Conservation (phyloP, 2,888 invertebrate genomes). For the Octonoba sinensis region DNA sequence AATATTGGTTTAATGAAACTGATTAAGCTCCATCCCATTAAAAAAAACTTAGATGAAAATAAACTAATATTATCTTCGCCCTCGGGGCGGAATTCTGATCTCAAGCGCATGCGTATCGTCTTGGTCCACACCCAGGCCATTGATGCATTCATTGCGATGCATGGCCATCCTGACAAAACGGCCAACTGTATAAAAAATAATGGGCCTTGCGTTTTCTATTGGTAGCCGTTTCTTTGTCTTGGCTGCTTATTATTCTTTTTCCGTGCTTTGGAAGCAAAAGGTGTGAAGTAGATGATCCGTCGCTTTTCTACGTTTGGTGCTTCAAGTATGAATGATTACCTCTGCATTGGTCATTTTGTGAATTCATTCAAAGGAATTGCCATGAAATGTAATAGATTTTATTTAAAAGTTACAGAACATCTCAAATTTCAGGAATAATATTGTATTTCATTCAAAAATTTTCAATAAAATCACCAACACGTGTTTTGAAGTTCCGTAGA, state of each 20-base stretch:
- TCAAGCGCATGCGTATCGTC: conserved; percentile 36
- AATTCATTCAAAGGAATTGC: too few relatives aligned
- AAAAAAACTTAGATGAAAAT: conserved; percentile 11
- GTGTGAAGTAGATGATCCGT: conserved; percentile 33
- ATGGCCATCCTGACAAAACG: conserved; percentile 21
- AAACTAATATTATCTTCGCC: conserved; percentile 5
- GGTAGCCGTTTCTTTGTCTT: conserved; percentile 43
- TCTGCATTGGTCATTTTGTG: too few relatives aligned
- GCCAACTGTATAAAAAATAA: conserved; percentile 15
- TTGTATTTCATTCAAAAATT: too few relatives aligned
- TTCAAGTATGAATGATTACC: too few relatives aligned
- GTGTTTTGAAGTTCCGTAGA: too few relatives aligned
- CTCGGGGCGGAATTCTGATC: conserved; percentile 1
- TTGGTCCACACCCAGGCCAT: conserved; percentile 54
- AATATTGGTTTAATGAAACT: too few relatives aligned
- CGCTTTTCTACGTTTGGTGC: too few relatives aligned
- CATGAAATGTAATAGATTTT: too few relatives aligned
- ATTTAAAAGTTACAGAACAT: too few relatives aligned
- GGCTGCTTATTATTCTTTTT: conserved; percentile 28
- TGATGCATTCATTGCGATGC: conserved; percentile 52
- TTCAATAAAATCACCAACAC: too few relatives aligned
- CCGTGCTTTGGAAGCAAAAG: conserved; percentile 15
- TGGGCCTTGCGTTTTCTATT: conserved; percentile 32
- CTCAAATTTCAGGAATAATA: too few relatives aligned
- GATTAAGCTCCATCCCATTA: not conserved